Base-by-base conservation (phyloP, 2,888 invertebrate genomes). In the Euplagia quadripunctaria region DNA sequence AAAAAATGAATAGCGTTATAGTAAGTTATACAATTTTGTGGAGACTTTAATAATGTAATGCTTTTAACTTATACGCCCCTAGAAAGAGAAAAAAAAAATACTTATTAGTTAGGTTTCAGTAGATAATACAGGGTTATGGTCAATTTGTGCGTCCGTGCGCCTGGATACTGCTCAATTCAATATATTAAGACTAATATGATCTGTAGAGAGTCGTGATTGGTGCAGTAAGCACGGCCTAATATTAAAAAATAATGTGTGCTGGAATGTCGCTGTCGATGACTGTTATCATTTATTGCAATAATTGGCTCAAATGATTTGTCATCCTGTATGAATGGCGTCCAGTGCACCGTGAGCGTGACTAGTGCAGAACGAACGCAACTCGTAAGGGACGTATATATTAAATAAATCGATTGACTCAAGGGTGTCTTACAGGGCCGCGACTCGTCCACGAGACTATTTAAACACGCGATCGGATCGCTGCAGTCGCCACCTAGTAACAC, bases 111-210 rank as follows among this genome's bases (percentile, higher is more conserved):
- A 94, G 93, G 91, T 88, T 90, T 93, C 92, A 89, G 93, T 94
- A 94, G 93, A 88, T 88, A 91, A 87, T 89, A 92, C 94, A 93
- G 94, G 93, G 94, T 93, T 91, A 90, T 90, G 90, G 93, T 93
- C 89, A 92, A 92, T 94, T 91, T 93, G 94, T 93, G 92, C 94
- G 93, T 94, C 94, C 94, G 92, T 93, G 93, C 93, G 93, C 92
- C 93, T 87, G 88, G 90, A 89, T 90, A 92, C 92, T 94, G 94
- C 94, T 94, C 94, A 95, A 95, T 94, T 94, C 91, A 84, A 85
- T 84, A 93, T 91, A 88, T 90, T 93, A 94, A 93, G 91, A 90
- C 86, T 93, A 91, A 89, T 85, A 79, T 88, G 88, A 89, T 89
- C 88, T 87, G 85, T 89, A 90, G 90, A 87, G 88, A 88, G 88